Evolutionary conservation across 2,113 vertebrate species (phyloP).

Genomic region (Tinamus guttatus): DNA sequence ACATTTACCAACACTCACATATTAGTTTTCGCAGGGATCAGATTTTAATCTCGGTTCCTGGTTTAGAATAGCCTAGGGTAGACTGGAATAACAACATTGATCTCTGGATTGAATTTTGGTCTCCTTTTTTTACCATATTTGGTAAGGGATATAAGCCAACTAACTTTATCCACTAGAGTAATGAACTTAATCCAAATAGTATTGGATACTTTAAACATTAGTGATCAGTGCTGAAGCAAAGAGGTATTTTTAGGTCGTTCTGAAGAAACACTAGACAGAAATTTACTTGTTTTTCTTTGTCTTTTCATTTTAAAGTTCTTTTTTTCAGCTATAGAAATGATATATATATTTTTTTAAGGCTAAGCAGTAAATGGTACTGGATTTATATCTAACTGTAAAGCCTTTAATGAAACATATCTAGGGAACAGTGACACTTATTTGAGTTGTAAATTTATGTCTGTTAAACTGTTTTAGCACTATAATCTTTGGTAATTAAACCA

Average conservation of each 20-base stretch:
- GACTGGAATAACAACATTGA: background rate
- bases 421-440: background rate
- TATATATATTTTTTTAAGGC: background rate
- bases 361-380: background rate
- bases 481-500: slow-evolving; percentile 48
- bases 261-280: background rate
- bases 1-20: background rate
- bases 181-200: background rate
- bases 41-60: background rate
- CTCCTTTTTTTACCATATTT: background rate
- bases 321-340: background rate
- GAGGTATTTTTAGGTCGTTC: background rate
- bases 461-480: slow-evolving; percentile 18
- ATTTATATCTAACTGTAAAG: background rate
- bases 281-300: background rate
- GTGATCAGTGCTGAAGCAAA: background rate
- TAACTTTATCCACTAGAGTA: background rate
- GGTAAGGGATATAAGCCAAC: background rate
- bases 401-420: slow-evolving; percentile 15
- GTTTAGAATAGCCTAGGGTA: too few relatives aligned
- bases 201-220: background rate
- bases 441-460: slow-evolving; percentile 23
- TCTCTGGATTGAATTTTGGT: background rate
- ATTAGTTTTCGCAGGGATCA: background rate
- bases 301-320: background rate